phyloP scores from a whole-genome alignment of 2,888 invertebrate genomes.

The Caenorhabditis sp. region DNA sequence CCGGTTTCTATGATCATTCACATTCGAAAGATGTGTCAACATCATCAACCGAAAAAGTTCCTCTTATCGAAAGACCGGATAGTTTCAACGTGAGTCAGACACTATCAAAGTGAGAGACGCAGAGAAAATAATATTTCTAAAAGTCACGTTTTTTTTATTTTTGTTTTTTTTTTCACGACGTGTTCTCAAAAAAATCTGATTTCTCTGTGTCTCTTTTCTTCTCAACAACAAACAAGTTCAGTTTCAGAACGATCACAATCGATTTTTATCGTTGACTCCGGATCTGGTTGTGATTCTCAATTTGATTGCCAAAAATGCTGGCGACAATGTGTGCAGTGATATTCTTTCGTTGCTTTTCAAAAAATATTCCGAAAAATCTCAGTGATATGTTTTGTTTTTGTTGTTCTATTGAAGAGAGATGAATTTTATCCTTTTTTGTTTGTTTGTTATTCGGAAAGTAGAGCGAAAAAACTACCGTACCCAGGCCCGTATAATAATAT shows the following conservation, averaged over 20 bases:
- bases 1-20: constrained; percentile 13
- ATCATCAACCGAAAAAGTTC: constrained; percentile 13
- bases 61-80: constrained; percentile 26
- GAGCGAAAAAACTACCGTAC: too few species aligned
- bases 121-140: too few species aligned
- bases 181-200: too few species aligned
- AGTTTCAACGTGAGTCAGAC: constrained; percentile 10
- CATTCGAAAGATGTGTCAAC: not conserved
- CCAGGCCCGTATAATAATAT: too few species aligned
- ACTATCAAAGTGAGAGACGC: not conserved
- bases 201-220: too few species aligned
- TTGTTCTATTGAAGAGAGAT: not conserved
- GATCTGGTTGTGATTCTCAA: constrained; percentile 46
- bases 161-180: too few species aligned
- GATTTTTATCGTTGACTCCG: constrained; percentile 10
- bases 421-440: not conserved
- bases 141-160: too few species aligned
- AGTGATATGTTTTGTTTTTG: constrained; percentile 10
- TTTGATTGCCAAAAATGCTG: constrained; percentile 55
- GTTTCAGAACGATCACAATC: constrained; percentile 26
- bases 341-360: constrained; percentile 24
- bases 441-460: not conserved
- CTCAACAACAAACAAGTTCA: too few species aligned
- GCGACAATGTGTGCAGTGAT: constrained; percentile 46
- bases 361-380: constrained; percentile 25